These are phyloP conservation scores for Pegea sp. DNA, from an alignment of 23 tunicate genomes.

Conservation along the genomic window DNA sequence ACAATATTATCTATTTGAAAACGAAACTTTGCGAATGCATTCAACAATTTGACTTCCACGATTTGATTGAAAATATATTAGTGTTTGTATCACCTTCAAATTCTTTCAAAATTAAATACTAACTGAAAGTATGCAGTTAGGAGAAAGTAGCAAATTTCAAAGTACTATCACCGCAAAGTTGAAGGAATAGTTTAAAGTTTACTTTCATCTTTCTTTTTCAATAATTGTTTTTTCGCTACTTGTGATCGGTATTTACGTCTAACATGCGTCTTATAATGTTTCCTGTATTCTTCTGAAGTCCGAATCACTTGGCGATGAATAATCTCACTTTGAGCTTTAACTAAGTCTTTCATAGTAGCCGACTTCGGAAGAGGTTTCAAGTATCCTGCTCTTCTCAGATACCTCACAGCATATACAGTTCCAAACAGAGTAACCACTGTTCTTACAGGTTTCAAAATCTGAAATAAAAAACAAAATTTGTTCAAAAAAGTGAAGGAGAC, in stretches of 20 bases:
- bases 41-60: no score
- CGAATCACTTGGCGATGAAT: neutral
- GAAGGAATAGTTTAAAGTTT: no score
- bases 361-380: slow-evolving; percentile 59
- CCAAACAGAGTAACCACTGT: slow-evolving; percentile 35
- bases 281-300: neutral
- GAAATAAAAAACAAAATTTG: no score
- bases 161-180: no score
- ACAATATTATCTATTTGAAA: no score
- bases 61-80: no score
- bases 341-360: slow-evolving; percentile 39
- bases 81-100: no score
- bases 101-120: no score
- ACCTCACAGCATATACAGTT: slow-evolving; percentile 48
- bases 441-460: slow-evolving; percentile 52
- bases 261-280: neutral
- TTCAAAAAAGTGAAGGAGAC: neutral
- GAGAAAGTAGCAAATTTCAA: no score
- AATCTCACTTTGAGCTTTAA: slow-evolving; percentile 10
- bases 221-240: neutral
- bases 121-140: no score
- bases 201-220: no score
- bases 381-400: slow-evolving; percentile 23
- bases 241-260: neutral
- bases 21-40: no score